These are phyloP conservation scores for Gymnocephalus cernua DNA, from an alignment of 2,113 vertebrate species.

Conservation along the genomic window DNA sequence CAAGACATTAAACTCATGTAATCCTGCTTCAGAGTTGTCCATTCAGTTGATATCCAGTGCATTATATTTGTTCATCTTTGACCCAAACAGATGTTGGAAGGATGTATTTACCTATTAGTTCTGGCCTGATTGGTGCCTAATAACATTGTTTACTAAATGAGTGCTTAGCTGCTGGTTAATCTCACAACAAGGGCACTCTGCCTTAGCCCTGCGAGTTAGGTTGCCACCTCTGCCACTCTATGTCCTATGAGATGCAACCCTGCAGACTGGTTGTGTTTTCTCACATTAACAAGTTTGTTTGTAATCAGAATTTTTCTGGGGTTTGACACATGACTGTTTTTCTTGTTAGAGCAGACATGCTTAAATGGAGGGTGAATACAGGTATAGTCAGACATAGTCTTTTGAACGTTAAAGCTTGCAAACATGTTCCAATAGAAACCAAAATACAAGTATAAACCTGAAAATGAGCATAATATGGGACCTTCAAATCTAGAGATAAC, in stretches of 20 bases:
- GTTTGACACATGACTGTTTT: too few species aligned
- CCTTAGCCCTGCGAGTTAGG: background rate
- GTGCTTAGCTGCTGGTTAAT: conserved; percentile 50
- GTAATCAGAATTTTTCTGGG: background rate
- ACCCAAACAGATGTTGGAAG: conserved; percentile 35
- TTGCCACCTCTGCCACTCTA: conserved; percentile 5
- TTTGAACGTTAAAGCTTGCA: too few species aligned
- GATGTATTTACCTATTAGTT: conserved; percentile 52
- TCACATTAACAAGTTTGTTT: conserved; percentile 28
- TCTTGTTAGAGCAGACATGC: too few species aligned
- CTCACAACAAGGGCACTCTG: conserved; percentile 37
- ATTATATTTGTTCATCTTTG: conserved; percentile 17
- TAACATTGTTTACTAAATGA: conserved; percentile 50
- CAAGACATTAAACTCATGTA: background rate
- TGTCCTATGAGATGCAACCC: background rate
- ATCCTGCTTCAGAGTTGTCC: background rate
- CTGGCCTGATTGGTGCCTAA: conserved; percentile 46
- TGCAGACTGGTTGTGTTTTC: background rate
- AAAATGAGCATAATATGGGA: too few species aligned
- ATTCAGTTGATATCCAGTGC: background rate
- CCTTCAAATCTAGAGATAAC: too few species aligned
- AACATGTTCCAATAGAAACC: too few species aligned
- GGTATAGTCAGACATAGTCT: too few species aligned
- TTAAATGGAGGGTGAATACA: too few species aligned
- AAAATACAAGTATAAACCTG: too few species aligned